Conservation (phyloP, 2,888 invertebrate species). For the Antheraea yamamai region DNA sequence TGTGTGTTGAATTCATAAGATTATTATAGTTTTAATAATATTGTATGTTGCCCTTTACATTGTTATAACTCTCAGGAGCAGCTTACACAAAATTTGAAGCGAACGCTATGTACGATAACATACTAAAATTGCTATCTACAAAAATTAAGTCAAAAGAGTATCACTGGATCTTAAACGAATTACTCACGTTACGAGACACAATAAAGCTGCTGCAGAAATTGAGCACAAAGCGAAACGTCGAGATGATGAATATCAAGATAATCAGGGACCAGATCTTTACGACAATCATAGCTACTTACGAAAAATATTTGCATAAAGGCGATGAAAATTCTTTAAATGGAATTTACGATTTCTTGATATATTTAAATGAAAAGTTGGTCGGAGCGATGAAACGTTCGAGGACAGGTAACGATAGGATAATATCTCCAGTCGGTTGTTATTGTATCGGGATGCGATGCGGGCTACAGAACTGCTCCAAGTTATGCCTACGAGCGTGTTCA, state of each 20-base stretch:
- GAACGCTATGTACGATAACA: constrained; percentile 42
- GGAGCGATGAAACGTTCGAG: constrained; percentile 57
- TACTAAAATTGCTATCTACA: constrained; percentile 43
- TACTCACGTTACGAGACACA: constrained; percentile 39
- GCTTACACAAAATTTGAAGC: constrained; percentile 51
- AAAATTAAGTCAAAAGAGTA: constrained; percentile 45
- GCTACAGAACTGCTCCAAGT: constrained; percentile 46
- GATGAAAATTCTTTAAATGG: constrained; percentile 40
- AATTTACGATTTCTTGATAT: constrained; percentile 45
- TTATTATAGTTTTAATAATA: not conserved
- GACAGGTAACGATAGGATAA: constrained; percentile 55
- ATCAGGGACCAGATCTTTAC: constrained; percentile 51
- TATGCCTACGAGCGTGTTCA: constrained; percentile 54
- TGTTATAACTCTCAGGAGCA: constrained; percentile 36
- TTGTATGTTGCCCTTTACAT: not conserved
- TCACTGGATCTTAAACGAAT: constrained; percentile 34
- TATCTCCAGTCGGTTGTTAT: constrained; percentile 48
- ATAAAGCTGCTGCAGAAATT: constrained; percentile 46
- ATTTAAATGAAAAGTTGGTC: constrained; percentile 53
- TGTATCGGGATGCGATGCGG: constrained; percentile 54
- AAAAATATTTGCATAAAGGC: constrained; percentile 35
- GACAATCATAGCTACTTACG: constrained; percentile 47
- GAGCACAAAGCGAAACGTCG: constrained; percentile 35
- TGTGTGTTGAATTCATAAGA: too few species aligned
- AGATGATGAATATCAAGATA: constrained; percentile 37